phyloP scores from a whole-genome alignment of 1,140 invertebrate genomes.

The Wiebesia pumilae region DNA sequence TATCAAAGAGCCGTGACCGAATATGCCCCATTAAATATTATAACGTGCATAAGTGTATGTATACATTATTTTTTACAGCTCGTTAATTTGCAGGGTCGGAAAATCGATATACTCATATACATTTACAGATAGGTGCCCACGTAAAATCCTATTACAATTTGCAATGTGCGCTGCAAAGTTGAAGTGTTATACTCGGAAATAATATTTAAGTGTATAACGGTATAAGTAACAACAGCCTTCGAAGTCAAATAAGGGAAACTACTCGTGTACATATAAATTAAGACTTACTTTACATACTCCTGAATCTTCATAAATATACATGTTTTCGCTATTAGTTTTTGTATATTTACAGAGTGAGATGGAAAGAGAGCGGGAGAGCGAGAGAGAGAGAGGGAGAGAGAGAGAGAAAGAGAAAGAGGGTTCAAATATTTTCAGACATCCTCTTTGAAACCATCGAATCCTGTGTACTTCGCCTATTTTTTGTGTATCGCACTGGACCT shows the following conservation, averaged over 20 bases:
- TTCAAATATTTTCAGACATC: conserved; percentile 64
- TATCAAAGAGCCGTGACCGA: conserved; percentile 3
- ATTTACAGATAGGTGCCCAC: not conserved
- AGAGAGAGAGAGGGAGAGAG: conserved; percentile 17
- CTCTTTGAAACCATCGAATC: conserved; percentile 14
- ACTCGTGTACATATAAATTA: not conserved
- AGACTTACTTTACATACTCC: not conserved
- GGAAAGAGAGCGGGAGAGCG: not conserved
- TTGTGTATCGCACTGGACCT: not conserved
- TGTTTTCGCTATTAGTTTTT: not conserved
- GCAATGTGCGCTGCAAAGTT: not conserved
- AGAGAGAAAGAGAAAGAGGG: not conserved
- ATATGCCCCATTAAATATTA: not conserved
- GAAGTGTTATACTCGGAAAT: not conserved
- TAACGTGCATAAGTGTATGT: not conserved
- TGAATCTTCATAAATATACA: not conserved
- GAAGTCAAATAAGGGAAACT: not conserved
- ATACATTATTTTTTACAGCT: conserved; percentile 33
- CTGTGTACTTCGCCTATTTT: not conserved
- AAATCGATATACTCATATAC: conserved; percentile 12
- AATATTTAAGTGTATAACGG: conserved; percentile 13
- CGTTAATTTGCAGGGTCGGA: conserved; percentile 33
- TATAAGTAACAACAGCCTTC: not conserved
- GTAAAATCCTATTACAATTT: not conserved
- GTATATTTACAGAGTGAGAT: too few relatives aligned